Conservation (phyloP, 2,113 vertebrate species). For the Sakesphorus luctuosus region DNA sequence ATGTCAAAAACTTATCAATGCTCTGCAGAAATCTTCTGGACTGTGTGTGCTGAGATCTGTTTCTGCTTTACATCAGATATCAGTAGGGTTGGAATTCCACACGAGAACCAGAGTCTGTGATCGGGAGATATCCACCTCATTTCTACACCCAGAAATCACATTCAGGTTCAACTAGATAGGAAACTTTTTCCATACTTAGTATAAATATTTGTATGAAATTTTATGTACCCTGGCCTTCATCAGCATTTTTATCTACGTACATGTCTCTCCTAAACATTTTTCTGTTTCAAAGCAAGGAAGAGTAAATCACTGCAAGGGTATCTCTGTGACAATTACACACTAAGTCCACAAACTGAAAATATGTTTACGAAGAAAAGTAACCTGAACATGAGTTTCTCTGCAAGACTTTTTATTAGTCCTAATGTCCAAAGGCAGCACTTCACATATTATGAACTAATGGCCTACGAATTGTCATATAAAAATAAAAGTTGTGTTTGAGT, state of each 20-base stretch:
- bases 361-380: constrained; percentile 32
- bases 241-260: not conserved
- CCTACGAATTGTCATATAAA: constrained; percentile 60
- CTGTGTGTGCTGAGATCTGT: not conserved
- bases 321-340: not conserved
- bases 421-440: constrained; percentile 40
- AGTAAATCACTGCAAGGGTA: not conserved
- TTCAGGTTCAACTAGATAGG: not conserved
- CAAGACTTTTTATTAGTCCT: constrained; percentile 21
- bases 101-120: not conserved
- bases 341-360: constrained; percentile 31
- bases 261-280: not conserved
- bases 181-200: not conserved
- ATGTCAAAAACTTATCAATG: not conserved
- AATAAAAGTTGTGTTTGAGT: constrained; percentile 61
- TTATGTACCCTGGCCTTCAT: not conserved
- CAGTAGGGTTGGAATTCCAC: not conserved
- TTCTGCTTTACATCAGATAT: not conserved
- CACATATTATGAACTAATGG: constrained; percentile 63
- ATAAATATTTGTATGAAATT: not conserved
- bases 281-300: not conserved
- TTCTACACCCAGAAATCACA: not conserved
- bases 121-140: not conserved
- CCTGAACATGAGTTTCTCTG: constrained; percentile 1
- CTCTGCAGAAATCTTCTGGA: not conserved